These are phyloP conservation scores for Sepioteuthis lessoniana DNA, from an alignment of 2,888 invertebrate species.

Conservation along the genomic window DNA sequence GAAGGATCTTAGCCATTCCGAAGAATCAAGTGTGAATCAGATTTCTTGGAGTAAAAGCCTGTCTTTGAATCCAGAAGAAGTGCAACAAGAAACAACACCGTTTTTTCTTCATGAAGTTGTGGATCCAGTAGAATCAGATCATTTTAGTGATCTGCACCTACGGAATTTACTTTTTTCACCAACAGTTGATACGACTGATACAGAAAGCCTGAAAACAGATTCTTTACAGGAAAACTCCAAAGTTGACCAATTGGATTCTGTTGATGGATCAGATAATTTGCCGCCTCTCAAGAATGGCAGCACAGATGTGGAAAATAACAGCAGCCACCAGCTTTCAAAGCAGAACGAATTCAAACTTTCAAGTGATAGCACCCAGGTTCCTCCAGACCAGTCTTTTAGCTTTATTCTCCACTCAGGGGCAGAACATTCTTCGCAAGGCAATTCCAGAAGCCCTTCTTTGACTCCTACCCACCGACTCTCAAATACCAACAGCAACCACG, in stretches of 20 bases:
- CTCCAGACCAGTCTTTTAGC: not conserved
- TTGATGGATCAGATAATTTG: not conserved
- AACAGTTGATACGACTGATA: not conserved
- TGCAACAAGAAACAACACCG: not conserved
- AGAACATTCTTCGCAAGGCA: not conserved
- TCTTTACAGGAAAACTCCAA: not conserved
- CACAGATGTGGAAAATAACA: not conserved
- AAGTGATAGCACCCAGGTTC: not conserved
- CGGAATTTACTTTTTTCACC: conserved; percentile 15
- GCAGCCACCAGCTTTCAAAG: not conserved
- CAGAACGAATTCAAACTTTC: not conserved
- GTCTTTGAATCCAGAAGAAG: not conserved
- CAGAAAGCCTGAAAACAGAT: not conserved
- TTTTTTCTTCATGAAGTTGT: not conserved
- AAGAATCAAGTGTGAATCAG: not conserved
- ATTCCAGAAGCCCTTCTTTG: not conserved
- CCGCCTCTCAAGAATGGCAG: not conserved
- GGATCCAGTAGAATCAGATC: not conserved
- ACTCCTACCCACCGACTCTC: not conserved
- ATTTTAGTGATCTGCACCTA: not conserved
- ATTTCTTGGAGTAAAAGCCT: conserved; percentile 41
- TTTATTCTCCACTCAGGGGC: not conserved
- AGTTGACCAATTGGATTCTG: not conserved
- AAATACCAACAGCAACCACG: not conserved
- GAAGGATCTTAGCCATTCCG: not conserved